These are phyloP conservation scores for Drosophila dives DNA, from an alignment of 2,888 invertebrate genomes.

Conservation along the genomic window DNA sequence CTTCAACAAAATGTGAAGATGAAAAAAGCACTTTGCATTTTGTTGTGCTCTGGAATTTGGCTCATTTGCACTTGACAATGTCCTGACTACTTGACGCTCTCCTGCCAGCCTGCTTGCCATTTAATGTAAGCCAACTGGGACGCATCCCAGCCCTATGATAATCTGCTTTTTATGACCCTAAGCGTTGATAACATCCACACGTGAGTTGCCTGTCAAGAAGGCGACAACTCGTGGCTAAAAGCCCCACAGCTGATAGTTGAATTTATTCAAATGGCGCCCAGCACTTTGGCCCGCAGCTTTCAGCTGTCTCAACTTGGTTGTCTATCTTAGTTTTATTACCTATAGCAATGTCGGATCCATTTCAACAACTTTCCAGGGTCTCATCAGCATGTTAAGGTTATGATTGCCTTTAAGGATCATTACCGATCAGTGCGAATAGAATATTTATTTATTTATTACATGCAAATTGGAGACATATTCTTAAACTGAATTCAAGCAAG, in stretches of 20 bases:
- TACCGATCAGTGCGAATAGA: not conserved
- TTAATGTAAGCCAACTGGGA: slow-evolving; percentile 59
- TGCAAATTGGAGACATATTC: not conserved
- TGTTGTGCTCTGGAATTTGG: slow-evolving; percentile 58
- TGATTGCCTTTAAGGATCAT: not conserved
- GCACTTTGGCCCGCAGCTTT: slow-evolving; percentile 28
- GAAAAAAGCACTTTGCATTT: slow-evolving; percentile 54
- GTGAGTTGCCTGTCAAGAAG: slow-evolving; percentile 68
- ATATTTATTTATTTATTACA: not conserved
- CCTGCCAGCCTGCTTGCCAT: slow-evolving; percentile 32
- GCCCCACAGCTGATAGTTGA: slow-evolving; percentile 54
- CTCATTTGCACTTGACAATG: slow-evolving; percentile 69
- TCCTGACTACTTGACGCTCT: slow-evolving; percentile 10
- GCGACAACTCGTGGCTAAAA: slow-evolving; percentile 15
- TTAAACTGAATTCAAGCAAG: too few relatives aligned
- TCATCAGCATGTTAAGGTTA: not conserved
- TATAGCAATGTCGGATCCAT: not conserved
- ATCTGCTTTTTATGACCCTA: slow-evolving; percentile 72
- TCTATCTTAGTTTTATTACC: slow-evolving; percentile 30
- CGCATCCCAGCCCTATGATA: slow-evolving; percentile 42
- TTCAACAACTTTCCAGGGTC: not conserved
- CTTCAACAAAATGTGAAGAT: not conserved
- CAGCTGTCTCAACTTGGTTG: slow-evolving; percentile 21
- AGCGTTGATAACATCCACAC: slow-evolving; percentile 64
- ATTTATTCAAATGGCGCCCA: slow-evolving; percentile 69